Percentiles rank a stretch among this genome's conserved stretches.
phyloP scores from a whole-genome alignment of 1,140 invertebrate species.

The Linepithema humile region DNA sequence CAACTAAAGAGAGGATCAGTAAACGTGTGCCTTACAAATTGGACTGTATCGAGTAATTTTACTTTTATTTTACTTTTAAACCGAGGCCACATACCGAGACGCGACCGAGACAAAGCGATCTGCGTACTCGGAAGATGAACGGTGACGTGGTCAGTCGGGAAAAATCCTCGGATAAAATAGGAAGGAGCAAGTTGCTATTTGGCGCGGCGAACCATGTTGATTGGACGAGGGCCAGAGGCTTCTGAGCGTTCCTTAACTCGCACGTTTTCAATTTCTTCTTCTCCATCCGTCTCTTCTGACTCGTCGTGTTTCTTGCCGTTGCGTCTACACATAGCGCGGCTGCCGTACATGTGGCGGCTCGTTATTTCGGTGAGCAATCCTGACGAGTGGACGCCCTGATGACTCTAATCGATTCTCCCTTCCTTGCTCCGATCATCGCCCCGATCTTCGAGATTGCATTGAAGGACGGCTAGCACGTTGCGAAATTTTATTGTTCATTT shows the following conservation, averaged over 20 bases:
- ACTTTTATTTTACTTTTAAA: constrained; percentile 66
- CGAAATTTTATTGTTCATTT: neutral
- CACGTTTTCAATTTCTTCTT: constrained; percentile 58
- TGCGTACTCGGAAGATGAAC: neutral
- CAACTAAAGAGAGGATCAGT: constrained; percentile 2
- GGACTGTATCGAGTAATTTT: no score
- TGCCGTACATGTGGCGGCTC: neutral
- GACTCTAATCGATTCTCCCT: constrained; percentile 1
- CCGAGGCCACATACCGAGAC: neutral
- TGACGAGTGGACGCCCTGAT: constrained; percentile 22
- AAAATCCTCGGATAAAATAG: constrained; percentile 12
- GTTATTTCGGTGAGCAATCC: constrained; percentile 55
- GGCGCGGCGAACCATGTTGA: constrained; percentile 51
- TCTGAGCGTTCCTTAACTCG: constrained; percentile 54
- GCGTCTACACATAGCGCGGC: constrained; percentile 4
- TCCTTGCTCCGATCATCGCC: neutral
- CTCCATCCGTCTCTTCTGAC: constrained; percentile 29
- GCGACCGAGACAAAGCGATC: constrained; percentile 37
- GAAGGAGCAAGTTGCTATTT: constrained; percentile 46
- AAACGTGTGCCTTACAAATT: constrained; percentile 46
- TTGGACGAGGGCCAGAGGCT: constrained; percentile 62
- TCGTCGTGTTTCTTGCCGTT: constrained; percentile 42
- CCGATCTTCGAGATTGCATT: neutral
- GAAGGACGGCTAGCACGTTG: neutral
- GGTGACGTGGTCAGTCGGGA: neutral